Percentiles rank a stretch among this genome's conserved stretches.
These are phyloP conservation scores for Ostrea denselamellosa DNA, from an alignment of 1,140 invertebrate genomes.

Conservation along the genomic window DNA sequence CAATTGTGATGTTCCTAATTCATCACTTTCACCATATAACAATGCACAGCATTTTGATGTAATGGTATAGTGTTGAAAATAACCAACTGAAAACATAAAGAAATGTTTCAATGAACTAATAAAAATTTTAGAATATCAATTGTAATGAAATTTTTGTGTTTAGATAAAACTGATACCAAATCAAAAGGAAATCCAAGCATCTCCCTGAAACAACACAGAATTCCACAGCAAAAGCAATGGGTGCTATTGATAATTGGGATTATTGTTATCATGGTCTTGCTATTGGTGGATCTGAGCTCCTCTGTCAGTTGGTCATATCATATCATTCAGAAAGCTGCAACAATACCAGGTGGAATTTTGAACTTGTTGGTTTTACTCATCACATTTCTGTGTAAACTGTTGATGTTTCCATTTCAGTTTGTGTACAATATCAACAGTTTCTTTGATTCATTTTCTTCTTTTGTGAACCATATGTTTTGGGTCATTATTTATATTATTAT, in stretches of 20 bases:
- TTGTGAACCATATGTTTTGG: not conserved
- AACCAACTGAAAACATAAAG: no score
- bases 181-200: not conserved
- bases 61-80: no score
- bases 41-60: no score
- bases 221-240: not conserved
- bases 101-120: not conserved
- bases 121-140: not conserved
- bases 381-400: not conserved
- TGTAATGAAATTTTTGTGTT: not conserved
- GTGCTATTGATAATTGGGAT: not conserved
- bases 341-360: not conserved
- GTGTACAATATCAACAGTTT: not conserved
- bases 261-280: not conserved
- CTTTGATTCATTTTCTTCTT: not conserved
- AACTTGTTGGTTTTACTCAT: not conserved
- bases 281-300: not conserved
- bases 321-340: not conserved
- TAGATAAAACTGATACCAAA: not conserved
- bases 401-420: conserved; percentile 9
- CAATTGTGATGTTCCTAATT: no score
- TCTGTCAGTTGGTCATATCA: not conserved
- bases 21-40: no score
- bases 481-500: not conserved
- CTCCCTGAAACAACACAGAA: not conserved